phyloP scores from a whole-genome alignment of 2,113 vertebrate genomes.

The Alethe castanea region DNA sequence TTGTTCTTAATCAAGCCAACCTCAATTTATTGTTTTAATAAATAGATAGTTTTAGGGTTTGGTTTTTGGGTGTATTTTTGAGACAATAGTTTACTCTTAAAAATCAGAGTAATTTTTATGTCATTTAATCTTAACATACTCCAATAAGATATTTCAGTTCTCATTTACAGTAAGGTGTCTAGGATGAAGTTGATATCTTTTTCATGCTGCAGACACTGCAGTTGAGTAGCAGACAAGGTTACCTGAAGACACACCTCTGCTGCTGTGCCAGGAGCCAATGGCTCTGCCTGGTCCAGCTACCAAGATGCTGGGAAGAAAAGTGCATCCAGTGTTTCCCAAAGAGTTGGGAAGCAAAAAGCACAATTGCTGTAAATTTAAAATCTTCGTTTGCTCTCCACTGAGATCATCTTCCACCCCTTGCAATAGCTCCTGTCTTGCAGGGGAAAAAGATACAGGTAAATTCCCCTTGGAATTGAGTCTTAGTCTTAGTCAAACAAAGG shows the following conservation, averaged over 20 bases:
- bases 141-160: not conserved
- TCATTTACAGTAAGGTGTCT: not conserved
- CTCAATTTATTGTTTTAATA: not conserved
- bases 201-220: not conserved
- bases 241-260: not conserved
- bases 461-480: not conserved
- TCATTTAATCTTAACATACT: not conserved
- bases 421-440: not conserved
- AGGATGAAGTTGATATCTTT: not conserved
- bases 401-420: not conserved
- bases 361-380: not conserved
- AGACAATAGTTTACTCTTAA: not conserved
- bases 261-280: not conserved
- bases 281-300: not conserved
- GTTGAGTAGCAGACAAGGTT: not conserved
- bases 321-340: not conserved
- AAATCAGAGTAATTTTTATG: not conserved
- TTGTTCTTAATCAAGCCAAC: not conserved
- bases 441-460: not conserved
- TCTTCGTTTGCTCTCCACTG: not conserved
- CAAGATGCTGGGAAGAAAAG: not conserved
- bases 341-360: not conserved
- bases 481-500: not conserved
- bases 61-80: not conserved
- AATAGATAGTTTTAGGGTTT: not conserved